These are phyloP conservation scores for Limenitis camilla DNA, from an alignment of 2,888 invertebrate genomes.

Conservation along the genomic window DNA sequence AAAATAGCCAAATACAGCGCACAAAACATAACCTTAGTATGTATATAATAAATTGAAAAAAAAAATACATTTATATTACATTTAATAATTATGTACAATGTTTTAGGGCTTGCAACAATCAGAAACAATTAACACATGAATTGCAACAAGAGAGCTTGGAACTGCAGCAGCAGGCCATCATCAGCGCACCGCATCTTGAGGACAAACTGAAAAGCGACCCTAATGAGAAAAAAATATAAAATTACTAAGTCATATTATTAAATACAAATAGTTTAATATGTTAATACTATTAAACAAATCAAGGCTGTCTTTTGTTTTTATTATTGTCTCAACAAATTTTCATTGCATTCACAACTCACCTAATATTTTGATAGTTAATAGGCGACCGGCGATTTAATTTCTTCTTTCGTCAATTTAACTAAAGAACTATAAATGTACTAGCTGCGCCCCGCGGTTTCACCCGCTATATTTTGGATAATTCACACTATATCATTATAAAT, in stretches of 20 bases:
- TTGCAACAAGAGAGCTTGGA: slow-evolving; percentile 66
- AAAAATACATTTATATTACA: slow-evolving; percentile 10
- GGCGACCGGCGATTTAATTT: no score
- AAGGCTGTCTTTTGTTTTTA: neutral
- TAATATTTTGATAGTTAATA: no score
- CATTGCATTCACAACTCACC: no score
- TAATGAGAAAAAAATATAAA: slow-evolving; percentile 26
- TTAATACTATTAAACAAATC: neutral
- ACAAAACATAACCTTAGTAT: no score
- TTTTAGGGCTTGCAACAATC: slow-evolving; percentile 54
- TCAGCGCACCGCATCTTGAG: slow-evolving; percentile 53
- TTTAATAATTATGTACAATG: slow-evolving; percentile 17
- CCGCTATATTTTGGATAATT: no score
- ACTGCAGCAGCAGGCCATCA: slow-evolving; percentile 62
- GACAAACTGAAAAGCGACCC: slow-evolving; percentile 48
- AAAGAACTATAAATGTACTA: no score
- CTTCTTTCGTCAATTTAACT: no score
- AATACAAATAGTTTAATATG: neutral
- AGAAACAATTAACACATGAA: slow-evolving; percentile 57
- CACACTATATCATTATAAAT: no score
- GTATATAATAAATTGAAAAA: slow-evolving; percentile 13
- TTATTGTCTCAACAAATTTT: no score
- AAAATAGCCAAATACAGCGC: no score
- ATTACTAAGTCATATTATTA: neutral
- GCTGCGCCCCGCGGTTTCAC: no score